These are phyloP conservation scores for Petrolisthes cinctipes DNA, from an alignment of 2,888 invertebrate species.

Conservation along the genomic window DNA sequence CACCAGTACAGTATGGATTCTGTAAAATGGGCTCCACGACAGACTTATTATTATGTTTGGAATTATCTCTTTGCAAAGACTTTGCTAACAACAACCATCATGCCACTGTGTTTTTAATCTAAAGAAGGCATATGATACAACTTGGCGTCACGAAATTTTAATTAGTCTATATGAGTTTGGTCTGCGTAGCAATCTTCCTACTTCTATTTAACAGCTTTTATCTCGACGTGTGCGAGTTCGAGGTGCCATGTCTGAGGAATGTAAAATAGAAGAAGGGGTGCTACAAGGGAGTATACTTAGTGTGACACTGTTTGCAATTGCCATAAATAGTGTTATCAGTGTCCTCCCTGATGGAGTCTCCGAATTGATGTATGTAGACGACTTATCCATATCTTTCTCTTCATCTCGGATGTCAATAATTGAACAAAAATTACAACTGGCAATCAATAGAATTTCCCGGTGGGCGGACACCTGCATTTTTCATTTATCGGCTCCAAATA, in stretches of 20 bases:
- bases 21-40: neutral
- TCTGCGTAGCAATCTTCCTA: neutral
- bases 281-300: neutral
- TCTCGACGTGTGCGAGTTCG: neutral
- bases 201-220: neutral
- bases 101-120: neutral
- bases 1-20: neutral
- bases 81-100: neutral
- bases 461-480: neutral
- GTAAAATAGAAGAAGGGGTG: neutral
- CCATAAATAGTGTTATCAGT: no score
- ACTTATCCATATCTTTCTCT: neutral
- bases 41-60: neutral
- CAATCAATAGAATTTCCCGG: neutral
- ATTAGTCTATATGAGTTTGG: neutral
- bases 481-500: neutral
- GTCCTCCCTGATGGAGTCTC: no score
- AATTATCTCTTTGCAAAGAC: no score
- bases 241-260: neutral
- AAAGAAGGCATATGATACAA: slow-evolving; percentile 6
- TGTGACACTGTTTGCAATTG: no score
- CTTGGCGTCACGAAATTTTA: slow-evolving; percentile 11
- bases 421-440: neutral
- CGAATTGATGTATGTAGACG: neutral
- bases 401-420: neutral